Percentiles rank a stretch among this genome's conserved stretches.
Evolutionary conservation across 2,797 vertebrate species (phyloP).

Genomic region (Lateolabrax maculatus): DNA sequence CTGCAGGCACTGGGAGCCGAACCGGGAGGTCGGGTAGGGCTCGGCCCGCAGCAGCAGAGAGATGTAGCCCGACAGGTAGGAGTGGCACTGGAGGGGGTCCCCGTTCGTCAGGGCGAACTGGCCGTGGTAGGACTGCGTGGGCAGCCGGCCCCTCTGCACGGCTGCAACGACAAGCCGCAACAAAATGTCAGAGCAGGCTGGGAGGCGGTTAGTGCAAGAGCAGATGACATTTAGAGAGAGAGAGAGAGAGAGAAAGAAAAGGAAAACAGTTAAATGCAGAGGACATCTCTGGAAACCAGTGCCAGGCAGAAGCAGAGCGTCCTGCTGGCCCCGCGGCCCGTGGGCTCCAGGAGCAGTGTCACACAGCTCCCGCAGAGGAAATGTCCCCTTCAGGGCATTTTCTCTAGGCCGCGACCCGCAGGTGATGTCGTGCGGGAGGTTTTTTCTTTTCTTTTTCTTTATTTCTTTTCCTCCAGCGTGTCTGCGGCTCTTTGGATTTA

Average conservation of each 20-base stretch:
- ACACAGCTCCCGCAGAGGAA: constrained; percentile 40
- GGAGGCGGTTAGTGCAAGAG: neutral
- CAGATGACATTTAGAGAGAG: neutral
- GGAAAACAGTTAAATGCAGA: neutral
- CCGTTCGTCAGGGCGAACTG: constrained; percentile 95
- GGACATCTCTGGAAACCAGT: too few species aligned
- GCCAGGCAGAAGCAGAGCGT: too few species aligned
- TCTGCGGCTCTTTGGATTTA: neutral
- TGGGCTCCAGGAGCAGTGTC: constrained; percentile 6
- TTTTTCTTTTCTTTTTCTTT: too few species aligned
- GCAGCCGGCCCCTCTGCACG: constrained; percentile 94
- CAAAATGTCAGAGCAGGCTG: neutral
- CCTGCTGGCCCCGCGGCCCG: too few species aligned
- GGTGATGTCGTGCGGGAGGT: neutral
- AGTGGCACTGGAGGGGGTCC: constrained; percentile 95
- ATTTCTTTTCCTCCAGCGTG: neutral
- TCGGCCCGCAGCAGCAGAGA: constrained; percentile 96
- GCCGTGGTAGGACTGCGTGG: constrained; percentile 93
- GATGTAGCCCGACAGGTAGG: constrained; percentile 97
- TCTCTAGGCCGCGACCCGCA: constrained; percentile 21
- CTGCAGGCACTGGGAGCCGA: constrained; percentile 96
- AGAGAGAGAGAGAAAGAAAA: too few species aligned
- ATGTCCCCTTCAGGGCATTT: constrained; percentile 11
- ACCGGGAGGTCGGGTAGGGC: constrained; percentile 95
- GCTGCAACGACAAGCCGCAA: constrained; percentile 81